Evolutionary conservation across 1,140 invertebrate genomes (phyloP).

Genomic region (Tetraneura akinire): DNA sequence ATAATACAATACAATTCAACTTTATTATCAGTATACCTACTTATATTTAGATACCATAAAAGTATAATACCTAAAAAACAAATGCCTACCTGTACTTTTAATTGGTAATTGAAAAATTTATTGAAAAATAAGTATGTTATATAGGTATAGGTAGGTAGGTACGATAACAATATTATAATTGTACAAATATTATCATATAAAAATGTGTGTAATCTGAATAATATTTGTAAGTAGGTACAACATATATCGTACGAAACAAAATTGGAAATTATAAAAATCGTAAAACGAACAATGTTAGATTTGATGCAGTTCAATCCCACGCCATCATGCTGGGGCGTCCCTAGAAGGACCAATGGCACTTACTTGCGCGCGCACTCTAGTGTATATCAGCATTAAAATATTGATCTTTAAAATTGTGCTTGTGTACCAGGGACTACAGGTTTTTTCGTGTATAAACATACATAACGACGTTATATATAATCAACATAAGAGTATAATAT

Average conservation of each 20-base stretch:
- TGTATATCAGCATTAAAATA: constrained; percentile 49
- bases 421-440: constrained; percentile 42
- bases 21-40: too few species aligned
- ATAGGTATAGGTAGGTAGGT: too few species aligned
- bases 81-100: too few species aligned
- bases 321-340: constrained; percentile 49
- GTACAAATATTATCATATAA: too few species aligned
- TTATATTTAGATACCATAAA: too few species aligned
- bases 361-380: constrained; percentile 48
- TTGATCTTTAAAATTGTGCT: constrained; percentile 50
- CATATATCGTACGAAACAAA: not conserved
- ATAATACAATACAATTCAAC: too few species aligned
- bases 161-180: too few species aligned
- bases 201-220: too few species aligned
- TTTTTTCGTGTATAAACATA: constrained; percentile 6
- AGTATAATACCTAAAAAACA: too few species aligned
- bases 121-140: too few species aligned
- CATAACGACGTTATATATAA: constrained; percentile 16
- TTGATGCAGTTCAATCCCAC: constrained; percentile 41
- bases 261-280: not conserved
- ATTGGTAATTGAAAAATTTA: too few species aligned
- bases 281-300: constrained; percentile 43
- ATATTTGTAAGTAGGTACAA: too few species aligned
- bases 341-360: constrained; percentile 50
- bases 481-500: constrained; percentile 32